Percentiles rank a stretch among this genome's conserved stretches.
These are phyloP conservation scores for Brachionus plicatilis DNA, from an alignment of 1,140 invertebrate genomes.

Conservation along the genomic window DNA sequence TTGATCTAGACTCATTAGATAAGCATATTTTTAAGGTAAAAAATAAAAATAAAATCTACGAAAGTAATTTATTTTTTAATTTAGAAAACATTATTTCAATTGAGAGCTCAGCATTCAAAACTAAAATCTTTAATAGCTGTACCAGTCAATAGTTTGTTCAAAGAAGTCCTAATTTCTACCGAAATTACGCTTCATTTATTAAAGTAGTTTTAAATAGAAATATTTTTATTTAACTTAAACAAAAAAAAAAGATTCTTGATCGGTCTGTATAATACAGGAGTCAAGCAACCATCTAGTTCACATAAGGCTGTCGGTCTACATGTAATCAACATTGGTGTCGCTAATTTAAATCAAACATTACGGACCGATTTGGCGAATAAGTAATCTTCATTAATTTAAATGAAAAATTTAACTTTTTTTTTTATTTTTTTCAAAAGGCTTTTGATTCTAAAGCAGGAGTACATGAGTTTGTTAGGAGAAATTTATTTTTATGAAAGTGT, in stretches of 20 bases:
- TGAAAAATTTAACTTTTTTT: not conserved
- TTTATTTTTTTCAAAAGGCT: not conserved
- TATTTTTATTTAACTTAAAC: not conserved
- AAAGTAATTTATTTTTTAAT: not conserved
- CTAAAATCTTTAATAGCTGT: not conserved
- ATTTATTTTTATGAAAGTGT: slow-evolving; percentile 31
- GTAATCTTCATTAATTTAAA: not conserved
- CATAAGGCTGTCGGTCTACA: slow-evolving; percentile 14
- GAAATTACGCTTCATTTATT: slow-evolving; percentile 27
- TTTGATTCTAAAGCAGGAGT: not conserved
- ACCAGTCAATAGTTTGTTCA: slow-evolving; percentile 31
- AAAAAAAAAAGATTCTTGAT: slow-evolving; percentile 2
- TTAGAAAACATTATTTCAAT: slow-evolving; percentile 4
- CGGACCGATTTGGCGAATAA: slow-evolving; percentile 29
- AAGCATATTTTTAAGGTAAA: slow-evolving; percentile 17
- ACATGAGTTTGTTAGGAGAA: not conserved
- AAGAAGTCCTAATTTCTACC: not conserved
- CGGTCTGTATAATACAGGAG: not conserved
- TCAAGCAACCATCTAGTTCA: slow-evolving; percentile 4
- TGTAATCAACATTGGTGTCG: slow-evolving; percentile 26
- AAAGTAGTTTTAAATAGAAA: slow-evolving; percentile 7
- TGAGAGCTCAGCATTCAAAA: slow-evolving; percentile 22
- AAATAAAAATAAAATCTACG: not conserved
- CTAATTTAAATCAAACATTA: slow-evolving; percentile 22
- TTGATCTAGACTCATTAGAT: slow-evolving; percentile 24